Base-by-base conservation (phyloP, 1,140 invertebrate species). In the Diorhabda elongata region DNA sequence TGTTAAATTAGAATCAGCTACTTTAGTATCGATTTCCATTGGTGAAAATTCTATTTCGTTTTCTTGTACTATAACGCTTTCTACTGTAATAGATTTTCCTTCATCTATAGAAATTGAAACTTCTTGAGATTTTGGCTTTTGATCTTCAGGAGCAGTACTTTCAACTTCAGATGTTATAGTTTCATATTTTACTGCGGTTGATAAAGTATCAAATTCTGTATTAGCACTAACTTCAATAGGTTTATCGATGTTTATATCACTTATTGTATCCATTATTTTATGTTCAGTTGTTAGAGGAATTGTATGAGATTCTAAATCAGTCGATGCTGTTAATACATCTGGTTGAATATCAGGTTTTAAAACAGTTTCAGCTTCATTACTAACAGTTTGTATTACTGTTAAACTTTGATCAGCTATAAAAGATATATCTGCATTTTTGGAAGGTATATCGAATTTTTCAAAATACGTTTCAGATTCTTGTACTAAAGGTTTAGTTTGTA, bases 381-480 rank as follows among this genome's bases (percentile, higher is more conserved):
- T 68, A 44, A 47, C 78, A 52, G 83, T 64, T 72, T 84, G 76
- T 9, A 68, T 82, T 9, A 87, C 74, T 41, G 75, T 79, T 11
- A 87, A 57, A 68, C 83, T 78, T 8, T 77, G 66, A 26, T 71
- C 77, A 75, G 84, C 82, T 66, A 79, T 78, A 58, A 84, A 82
- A 45, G 74, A 75, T 45, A 85, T 66, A 66, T 81, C 78, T 3
- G 84, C 81, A 43, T 72, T 73, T 61, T 84, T 84, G n/a, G 75
- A 68, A 42, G 83, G 79, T 4, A 83, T 80, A 1, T 71, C 70
- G 69, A 77, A 76, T 9, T 77, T 75, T 63, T 74, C 78, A 76
- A 85, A 85, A 26, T 77, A 79, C 67, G 80, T 77, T 81, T 90
- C 89, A 43, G 83, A 85, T 76, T 67, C 87, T 84, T 73, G 83